Conservation (phyloP, 2,888 invertebrate genomes). For the Sarcophaga rosellei region DNA sequence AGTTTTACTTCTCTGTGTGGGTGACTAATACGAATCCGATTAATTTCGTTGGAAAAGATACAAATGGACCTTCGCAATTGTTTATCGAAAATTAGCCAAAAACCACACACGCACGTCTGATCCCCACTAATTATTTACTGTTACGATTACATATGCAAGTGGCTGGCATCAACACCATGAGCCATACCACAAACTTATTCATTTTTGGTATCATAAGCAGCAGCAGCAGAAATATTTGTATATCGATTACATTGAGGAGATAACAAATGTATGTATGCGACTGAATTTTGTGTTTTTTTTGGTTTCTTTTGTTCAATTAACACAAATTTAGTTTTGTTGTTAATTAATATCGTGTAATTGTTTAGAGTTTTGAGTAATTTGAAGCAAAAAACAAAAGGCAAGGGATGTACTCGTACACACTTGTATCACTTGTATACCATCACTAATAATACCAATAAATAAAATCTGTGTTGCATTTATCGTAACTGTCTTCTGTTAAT, state of each 20-base stretch:
- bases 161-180: slow-evolving; percentile 5
- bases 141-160: background rate
- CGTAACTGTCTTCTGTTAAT: background rate
- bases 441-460: no score
- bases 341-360: slow-evolving; percentile 52
- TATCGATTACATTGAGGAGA: background rate
- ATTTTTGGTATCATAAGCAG: background rate
- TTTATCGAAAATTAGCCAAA: background rate
- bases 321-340: slow-evolving; percentile 36
- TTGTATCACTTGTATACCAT: background rate
- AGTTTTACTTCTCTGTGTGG: background rate
- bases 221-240: background rate
- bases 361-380: background rate
- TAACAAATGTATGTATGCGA: slow-evolving; percentile 7
- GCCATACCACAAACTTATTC: background rate
- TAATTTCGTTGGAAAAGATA: background rate
- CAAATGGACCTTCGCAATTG: background rate
- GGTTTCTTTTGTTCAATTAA: slow-evolving; percentile 36
- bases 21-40: background rate
- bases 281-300: background rate
- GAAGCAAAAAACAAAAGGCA: background rate
- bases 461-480: background rate
- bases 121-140: background rate
- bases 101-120: slow-evolving; percentile 8
- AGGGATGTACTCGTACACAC: background rate